Conservation (phyloP, 2,888 invertebrate species). For the Erpobdella octoculata region DNA sequence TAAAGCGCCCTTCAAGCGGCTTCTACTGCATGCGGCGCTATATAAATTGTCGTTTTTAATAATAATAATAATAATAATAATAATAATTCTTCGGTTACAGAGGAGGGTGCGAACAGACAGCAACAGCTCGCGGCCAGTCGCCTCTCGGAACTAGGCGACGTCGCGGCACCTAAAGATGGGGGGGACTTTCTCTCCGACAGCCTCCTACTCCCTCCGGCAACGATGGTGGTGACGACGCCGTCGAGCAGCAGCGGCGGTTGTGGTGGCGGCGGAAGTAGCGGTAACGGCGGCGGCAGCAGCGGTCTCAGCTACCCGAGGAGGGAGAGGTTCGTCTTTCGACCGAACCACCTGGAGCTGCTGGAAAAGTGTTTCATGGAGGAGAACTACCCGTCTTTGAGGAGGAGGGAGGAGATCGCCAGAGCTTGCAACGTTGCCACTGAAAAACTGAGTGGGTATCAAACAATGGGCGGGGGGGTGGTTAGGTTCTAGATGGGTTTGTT, state of each 20-base stretch:
- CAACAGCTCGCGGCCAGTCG: background rate
- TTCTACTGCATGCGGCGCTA: no score
- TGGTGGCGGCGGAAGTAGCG: no score
- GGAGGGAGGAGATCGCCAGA: conserved; percentile 53
- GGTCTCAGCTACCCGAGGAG: conserved; percentile 38
- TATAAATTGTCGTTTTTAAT: no score
- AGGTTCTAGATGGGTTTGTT: no score
- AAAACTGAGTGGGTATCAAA: conserved; percentile 37
- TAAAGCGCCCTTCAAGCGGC: no score
- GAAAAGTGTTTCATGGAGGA: conserved; percentile 53
- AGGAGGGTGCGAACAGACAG: conserved; percentile 2
- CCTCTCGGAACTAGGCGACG: background rate
- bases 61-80: no score
- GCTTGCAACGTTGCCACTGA: conserved; percentile 50
- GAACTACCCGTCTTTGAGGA: conserved; percentile 54
- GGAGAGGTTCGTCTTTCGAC: conserved; percentile 55
- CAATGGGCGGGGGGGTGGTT: no score
- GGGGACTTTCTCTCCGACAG: background rate
- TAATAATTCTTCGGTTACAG: background rate
- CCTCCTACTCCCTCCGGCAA: background rate
- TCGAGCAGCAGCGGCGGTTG: background rate
- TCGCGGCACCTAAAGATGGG: background rate
- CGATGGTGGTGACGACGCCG: background rate
- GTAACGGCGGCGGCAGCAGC: conserved; percentile 1
- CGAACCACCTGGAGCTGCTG: conserved; percentile 53